phyloP scores from a whole-genome alignment of 2,797 vertebrate species.

The Pangasius macronema region DNA sequence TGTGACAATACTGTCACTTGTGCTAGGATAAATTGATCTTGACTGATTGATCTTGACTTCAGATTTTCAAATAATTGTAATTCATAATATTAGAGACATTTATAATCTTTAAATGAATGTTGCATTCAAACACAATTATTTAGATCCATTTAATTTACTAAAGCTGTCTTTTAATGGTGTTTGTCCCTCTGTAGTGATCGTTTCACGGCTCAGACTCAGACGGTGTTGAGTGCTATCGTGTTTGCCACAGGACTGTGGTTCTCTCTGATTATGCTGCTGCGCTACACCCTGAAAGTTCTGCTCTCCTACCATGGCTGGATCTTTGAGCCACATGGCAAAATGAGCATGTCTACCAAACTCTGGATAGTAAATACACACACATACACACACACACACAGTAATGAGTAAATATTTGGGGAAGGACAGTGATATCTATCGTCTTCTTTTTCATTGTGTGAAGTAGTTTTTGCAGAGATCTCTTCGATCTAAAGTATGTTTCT shows the following conservation, averaged over 20 bases:
- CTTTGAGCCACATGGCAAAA: conserved; percentile 88
- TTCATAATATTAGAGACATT: background rate
- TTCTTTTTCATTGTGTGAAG: conserved; percentile 19
- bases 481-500: background rate
- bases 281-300: conserved; percentile 83
- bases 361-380: conserved; percentile 80
- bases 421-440: background rate
- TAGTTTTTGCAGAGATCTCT: conserved; percentile 20
- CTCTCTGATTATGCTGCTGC: conserved; percentile 83
- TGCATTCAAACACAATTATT: background rate
- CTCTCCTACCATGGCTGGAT: conserved; percentile 95
- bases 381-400: background rate
- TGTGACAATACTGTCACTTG: background rate
- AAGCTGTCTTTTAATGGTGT: background rate
- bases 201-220: conserved; percentile 72
- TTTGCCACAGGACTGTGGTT: conserved; percentile 90
- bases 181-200: conserved; percentile 65
- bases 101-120: background rate
- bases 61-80: background rate
- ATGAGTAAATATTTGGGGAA: background rate
- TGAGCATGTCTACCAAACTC: conserved; percentile 79
- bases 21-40: background rate
- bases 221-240: conserved; percentile 78
- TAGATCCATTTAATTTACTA: background rate
- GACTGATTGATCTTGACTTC: background rate